Evolutionary conservation across 2,888 invertebrate genomes (phyloP), one percentile per base, ranked within the genome.

Genomic region (Sarcophaga caerulescens): DNA sequence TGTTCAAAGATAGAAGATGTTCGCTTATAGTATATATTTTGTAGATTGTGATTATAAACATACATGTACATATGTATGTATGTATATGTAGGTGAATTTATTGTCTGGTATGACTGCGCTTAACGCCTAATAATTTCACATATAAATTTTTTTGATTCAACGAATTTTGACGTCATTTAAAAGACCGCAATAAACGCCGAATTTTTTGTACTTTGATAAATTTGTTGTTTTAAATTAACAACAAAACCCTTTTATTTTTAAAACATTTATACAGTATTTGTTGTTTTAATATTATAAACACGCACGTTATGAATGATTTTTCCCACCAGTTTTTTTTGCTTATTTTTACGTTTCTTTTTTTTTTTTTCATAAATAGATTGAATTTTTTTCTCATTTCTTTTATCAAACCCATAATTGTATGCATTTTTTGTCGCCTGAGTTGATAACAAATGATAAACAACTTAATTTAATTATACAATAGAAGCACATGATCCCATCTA

Each of bases 401-500:
- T 35, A 35, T 35, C 35, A 35, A 35, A 35, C 8, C 8, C 35
- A 35, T 35, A 52, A 23, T 3, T 52, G 25, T 3, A 25, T 57
- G 23, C 17, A 17, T 70, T 35, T 57, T 70, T 47, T 12, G 8
- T 6, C 35, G 8, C 35, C 35, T 35, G 2, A 57, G 52, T 23
- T 52, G 52, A 52, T 69, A 69, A 25, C 14, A 47, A 68, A 35
- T 47, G 69, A 69, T 52, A 69, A 69, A 69, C 21, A 69, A 69
- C 6, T 47, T 19, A 68, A 47, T 47, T 47, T n/a, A 68, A 68
- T 35, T 14, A n/a, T 35, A 17, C 19, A 10, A 10, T 35, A 35
- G 35, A 68, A 11, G 68, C 68, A 68, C 68, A 68, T 68, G 68
- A 68, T 47, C 47, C 19, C 44, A 68, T n/a, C 8, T 8, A 35